Evolutionary conservation across 2,113 vertebrate species (phyloP).

Genomic region (Sula dactylatra): DNA sequence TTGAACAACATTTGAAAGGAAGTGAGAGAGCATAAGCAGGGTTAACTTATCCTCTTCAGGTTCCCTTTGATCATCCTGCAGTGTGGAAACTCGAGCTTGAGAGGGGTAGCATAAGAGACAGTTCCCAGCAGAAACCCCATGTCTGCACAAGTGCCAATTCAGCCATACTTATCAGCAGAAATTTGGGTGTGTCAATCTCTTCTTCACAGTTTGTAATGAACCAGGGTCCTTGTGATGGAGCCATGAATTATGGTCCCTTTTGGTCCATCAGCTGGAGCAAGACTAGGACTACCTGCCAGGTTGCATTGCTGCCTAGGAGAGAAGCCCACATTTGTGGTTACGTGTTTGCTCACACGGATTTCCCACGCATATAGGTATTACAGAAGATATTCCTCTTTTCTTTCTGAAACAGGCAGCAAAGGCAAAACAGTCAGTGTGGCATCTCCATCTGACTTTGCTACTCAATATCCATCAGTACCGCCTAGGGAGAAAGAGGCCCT

Average conservation of each 20-base stretch:
- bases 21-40: neutral
- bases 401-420: neutral
- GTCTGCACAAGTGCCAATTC: neutral
- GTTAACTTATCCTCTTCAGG: neutral
- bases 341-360: neutral
- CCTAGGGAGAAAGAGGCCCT: neutral
- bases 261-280: neutral
- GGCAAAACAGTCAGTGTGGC: neutral
- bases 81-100: accelerated
- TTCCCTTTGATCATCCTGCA: neutral
- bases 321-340: neutral
- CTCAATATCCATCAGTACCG: neutral
- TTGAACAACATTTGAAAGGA: neutral
- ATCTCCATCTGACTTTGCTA: neutral
- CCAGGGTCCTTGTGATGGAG: neutral
- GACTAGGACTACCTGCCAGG: neutral
- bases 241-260: neutral
- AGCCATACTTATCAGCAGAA: neutral
- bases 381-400: neutral
- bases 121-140: neutral
- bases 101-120: neutral
- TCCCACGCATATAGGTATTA: neutral
- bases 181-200: neutral
- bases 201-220: neutral
- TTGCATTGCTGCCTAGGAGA: neutral